Conservation (phyloP, 2,113 vertebrate species). For the Urocolius indicus region DNA sequence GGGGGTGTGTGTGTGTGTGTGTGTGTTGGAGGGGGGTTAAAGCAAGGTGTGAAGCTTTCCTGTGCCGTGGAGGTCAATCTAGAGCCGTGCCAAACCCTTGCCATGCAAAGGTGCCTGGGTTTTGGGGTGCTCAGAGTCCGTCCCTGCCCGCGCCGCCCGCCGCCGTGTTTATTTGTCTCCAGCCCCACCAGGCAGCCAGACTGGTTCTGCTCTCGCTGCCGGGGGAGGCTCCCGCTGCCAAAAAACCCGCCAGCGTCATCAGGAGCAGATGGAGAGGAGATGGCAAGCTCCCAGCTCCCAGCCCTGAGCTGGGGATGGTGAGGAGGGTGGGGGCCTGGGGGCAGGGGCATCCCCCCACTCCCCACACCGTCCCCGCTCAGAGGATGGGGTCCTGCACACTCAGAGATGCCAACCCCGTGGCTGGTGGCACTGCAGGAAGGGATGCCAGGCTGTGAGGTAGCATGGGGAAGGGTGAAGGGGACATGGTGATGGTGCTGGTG, state of each 20-base stretch:
- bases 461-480: background rate
- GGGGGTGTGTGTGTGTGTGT: background rate
- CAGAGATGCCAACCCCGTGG: rapidly evolving
- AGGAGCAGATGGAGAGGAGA: slow-evolving; percentile 78
- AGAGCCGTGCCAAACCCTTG: too few species aligned
- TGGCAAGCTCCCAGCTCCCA: slow-evolving; percentile 66
- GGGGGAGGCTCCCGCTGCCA: slow-evolving; percentile 67
- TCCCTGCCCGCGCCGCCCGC: background rate
- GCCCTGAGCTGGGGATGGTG: background rate
- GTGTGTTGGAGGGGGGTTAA: background rate
- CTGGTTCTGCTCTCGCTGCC: slow-evolving; percentile 68
- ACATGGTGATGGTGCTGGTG: background rate
- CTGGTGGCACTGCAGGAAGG: background rate
- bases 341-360: background rate
- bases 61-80: too few species aligned
- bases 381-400: rapidly evolving
- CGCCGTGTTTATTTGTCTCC: slow-evolving; percentile 33
- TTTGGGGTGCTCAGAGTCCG: background rate
- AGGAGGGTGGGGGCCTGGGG: background rate
- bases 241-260: slow-evolving; percentile 73
- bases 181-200: slow-evolving; percentile 54
- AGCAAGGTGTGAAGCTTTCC: background rate
- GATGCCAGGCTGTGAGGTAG: background rate
- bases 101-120: background rate
- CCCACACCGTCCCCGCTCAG: too few species aligned